These are phyloP conservation scores for Spongilla lacustris DNA, from an alignment of 37 sponge, comb jelly and placozoan genomes.

Conservation along the genomic window DNA sequence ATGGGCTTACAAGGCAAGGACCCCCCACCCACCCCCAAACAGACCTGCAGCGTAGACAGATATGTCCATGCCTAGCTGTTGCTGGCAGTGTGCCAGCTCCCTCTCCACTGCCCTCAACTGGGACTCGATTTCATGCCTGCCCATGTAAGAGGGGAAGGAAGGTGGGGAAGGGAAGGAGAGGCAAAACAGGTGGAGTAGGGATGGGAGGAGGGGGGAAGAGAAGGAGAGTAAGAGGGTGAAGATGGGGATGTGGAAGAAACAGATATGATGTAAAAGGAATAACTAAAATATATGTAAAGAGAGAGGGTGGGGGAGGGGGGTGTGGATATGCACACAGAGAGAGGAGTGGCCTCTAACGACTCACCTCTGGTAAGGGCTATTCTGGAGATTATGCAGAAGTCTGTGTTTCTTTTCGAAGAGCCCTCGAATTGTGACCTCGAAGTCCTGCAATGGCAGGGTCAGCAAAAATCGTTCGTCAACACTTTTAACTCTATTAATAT, in stretches of 20 bases:
- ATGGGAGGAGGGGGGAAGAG: neutral
- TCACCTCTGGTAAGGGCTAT: slow-evolving; percentile 72
- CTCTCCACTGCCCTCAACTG: slow-evolving; percentile 58
- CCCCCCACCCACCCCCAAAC: no score
- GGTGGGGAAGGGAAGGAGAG: neutral
- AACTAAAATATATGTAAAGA: no score
- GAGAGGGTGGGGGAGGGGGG: neutral
- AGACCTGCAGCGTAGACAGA: neutral
- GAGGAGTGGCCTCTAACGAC: no score
- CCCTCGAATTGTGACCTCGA: slow-evolving; percentile 4
- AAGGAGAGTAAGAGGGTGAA: no score
- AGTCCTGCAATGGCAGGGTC: slow-evolving; percentile 4
- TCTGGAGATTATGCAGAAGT: slow-evolving; percentile 56
- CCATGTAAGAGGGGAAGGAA: neutral
- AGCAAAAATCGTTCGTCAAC: neutral
- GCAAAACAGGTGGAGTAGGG: neutral
- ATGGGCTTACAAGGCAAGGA: no score
- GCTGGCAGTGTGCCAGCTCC: slow-evolving; percentile 49
- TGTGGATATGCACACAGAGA: neutral
- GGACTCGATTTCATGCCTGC: slow-evolving; percentile 73
- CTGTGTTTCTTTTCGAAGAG: slow-evolving; percentile 52
- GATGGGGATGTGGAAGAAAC: neutral
- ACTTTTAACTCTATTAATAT: neutral
- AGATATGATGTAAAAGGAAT: neutral
- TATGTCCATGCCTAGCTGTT: slow-evolving; percentile 22